Evolutionary conservation across 2,888 invertebrate species (phyloP), one percentile per base, ranked within the genome.

Genomic region (Dione juno): DNA sequence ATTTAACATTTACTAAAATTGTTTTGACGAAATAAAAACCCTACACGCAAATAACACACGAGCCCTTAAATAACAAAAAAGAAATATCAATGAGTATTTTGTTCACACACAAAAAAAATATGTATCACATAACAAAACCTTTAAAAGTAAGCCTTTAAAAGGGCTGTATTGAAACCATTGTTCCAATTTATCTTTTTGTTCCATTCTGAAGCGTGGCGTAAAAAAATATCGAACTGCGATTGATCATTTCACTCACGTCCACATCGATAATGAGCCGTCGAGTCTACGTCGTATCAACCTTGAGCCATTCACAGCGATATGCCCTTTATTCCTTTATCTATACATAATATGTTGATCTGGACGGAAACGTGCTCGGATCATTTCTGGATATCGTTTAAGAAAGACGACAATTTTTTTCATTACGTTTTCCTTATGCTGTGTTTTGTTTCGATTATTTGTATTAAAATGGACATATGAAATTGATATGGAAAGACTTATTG

Each of bases 221-320:
- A 58, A 66, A n/a, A 71, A 70, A 61, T 70, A 69, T 58, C 58
- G 63, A 63, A 63, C 58, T 76, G 73, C 73, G 73, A 58, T 71
- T 76, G 74, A 70, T 77, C 35, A 83, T 80, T 80, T 82, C 71
- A 79, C 75, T 78, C 84, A 82, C 83, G 84, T 82, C 77, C 78
- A 72, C 71, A 52, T 72, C 76, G 77, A 78, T 77, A 77, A 78
- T 75, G 77, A 79, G 77, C 77, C 78, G 75, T 66, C 66, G 50
- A 40, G 45, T 67, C 40, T 43, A 40, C 58, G 59, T 70, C 71
- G 71, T 71, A 76, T 45, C 74, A 76, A 76, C 71, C 72, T 76
- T 78, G 77, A 76, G 77, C 50, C 57, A 67, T 65, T 63, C 48
- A 35, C 63, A 28, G 40, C 53, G 64, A 65, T 71, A 69, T 66